Evolutionary conservation across 2,797 vertebrate genomes (phyloP).

Genomic region (Sternotherus odoratus): DNA sequence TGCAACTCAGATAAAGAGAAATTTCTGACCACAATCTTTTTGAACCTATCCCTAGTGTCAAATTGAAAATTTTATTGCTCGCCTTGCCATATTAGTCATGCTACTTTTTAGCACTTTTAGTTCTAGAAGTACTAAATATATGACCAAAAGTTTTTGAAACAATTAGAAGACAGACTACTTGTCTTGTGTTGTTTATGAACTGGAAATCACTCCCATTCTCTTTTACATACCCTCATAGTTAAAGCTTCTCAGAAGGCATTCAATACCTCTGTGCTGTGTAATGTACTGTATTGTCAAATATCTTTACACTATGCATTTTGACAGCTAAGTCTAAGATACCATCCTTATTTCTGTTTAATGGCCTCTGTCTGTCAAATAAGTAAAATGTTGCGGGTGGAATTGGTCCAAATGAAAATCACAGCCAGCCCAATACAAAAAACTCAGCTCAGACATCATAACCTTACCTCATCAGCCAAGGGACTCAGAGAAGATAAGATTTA

Average conservation of each 20-base stretch:
- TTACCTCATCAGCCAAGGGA: slow-evolving; percentile 63
- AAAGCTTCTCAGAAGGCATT: slow-evolving; percentile 50
- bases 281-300: not conserved
- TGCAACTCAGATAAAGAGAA: slow-evolving; percentile 64
- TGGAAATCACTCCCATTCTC: slow-evolving; percentile 2
- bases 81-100: slow-evolving; percentile 63
- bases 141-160: slow-evolving; percentile 70
- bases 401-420: slow-evolving; percentile 38
- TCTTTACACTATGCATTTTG: not conserved
- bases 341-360: not conserved
- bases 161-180: slow-evolving; percentile 50
- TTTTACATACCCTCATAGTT: slow-evolving; percentile 28
- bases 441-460: slow-evolving; percentile 42
- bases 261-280: not conserved
- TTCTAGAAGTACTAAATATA: slow-evolving; percentile 58
- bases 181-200: slow-evolving; percentile 61
- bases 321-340: not conserved
- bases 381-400: slow-evolving; percentile 5
- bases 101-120: slow-evolving; percentile 65
- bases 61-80: slow-evolving; percentile 72
- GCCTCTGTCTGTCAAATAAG: slow-evolving; percentile 24
- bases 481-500: slow-evolving; percentile 32
- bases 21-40: slow-evolving; percentile 70
- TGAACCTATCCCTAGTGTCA: slow-evolving; percentile 72
- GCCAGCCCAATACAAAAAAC: slow-evolving; percentile 2